Base-by-base conservation (phyloP, 2,797 vertebrate genomes). In the Lagocephalus sceleratus region DNA sequence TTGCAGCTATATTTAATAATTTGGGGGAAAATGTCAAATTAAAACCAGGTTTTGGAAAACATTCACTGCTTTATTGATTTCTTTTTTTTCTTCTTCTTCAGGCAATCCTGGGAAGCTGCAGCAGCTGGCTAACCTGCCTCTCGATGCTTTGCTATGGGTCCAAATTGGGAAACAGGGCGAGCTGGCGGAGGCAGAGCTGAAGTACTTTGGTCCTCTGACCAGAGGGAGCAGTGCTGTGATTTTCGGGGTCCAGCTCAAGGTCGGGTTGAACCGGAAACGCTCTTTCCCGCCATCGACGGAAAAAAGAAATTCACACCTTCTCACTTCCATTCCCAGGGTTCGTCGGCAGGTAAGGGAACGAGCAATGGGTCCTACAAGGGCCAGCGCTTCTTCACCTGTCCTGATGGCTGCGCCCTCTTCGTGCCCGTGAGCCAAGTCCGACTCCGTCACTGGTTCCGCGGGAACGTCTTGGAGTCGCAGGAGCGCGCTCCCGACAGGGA, bases 161-260 rank as follows among this genome's bases (percentile, higher is more conserved):
- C 84, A 84, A 6, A 71, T 87, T 0, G 86, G 82, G 9, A 77
- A 81, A 6, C 76, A 70, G 1, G 87, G 82, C 2, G 85, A 88
- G 56, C 76, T 87, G 51, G 89, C 78, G 0, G 89, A 87, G 57
- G 92, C 91, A 0, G 85, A 91, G 12, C 81, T 94, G 0, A 87
- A 81, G 41, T 93, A 86, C 66, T 40, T 84, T 0, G 93, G 93
- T 0, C 82, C 89, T 0, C 69, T 91, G 14, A 76, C 66, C 38
- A 63, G 84, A 59, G 85, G 89, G 20, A 87, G 81, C 57, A 76
- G 60, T 0, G 75, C 84, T 0, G 68, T 91, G 61, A 72, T 75
- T 41, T 94, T 92, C 45, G 93, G 93, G 2, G 88, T 94, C 0
- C 87, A 93, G 49, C 86, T 94, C 5, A 89, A 90, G 87, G 92